phyloP scores from a whole-genome alignment of 2,888 invertebrate genomes.

The Stenichneumon culpator region DNA sequence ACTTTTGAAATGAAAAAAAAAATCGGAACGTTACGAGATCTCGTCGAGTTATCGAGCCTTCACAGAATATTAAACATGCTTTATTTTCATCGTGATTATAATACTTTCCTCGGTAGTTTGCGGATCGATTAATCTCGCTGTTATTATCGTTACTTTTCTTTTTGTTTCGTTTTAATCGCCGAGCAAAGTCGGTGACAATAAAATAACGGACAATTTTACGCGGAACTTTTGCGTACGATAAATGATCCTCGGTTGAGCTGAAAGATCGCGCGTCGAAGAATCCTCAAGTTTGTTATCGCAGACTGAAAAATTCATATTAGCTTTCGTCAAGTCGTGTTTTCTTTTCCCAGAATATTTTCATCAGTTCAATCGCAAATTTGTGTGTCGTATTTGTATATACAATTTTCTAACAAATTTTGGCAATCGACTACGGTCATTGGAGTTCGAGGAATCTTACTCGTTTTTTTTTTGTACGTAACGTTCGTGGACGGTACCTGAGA shows the following conservation, averaged over 20 bases:
- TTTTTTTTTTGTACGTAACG: not conserved
- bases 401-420: not conserved
- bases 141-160: not conserved
- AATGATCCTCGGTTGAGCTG: not conserved
- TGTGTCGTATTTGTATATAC: not conserved
- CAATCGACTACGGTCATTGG: not conserved
- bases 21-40: not conserved
- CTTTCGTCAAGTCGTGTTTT: not conserved
- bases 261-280: not conserved
- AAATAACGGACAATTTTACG: not conserved
- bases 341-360: not conserved
- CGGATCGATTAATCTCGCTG: not conserved
- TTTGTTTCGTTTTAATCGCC: not conserved
- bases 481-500: slow-evolving; percentile 5
- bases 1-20: not conserved
- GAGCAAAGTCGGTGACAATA: not conserved
- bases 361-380: not conserved
- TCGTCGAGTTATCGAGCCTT: not conserved
- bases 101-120: not conserved
- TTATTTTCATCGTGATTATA: not conserved
- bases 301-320: not conserved
- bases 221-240: not conserved
- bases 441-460: not conserved
- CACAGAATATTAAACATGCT: not conserved
- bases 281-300: not conserved